phyloP scores from a whole-genome alignment of 2,113 vertebrate genomes.

The Eidolon helvum region DNA sequence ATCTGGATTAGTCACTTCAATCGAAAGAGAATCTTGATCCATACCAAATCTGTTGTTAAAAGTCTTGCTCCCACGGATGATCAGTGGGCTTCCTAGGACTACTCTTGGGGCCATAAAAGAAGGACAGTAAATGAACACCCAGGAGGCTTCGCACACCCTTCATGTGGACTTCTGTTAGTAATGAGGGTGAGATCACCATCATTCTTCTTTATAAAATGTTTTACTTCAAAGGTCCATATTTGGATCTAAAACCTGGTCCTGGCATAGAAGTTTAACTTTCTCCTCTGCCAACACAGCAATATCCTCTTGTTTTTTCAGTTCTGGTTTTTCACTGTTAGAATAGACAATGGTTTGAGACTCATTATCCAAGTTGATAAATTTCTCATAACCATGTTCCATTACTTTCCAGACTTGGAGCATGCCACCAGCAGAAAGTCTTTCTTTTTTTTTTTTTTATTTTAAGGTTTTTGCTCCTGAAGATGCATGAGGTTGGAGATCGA shows the following conservation, averaged over 20 bases:
- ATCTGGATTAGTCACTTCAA: constrained; percentile 82
- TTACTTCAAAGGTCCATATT: constrained; percentile 97
- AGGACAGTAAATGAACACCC: constrained; percentile 73
- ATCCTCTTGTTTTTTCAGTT: constrained; percentile 98
- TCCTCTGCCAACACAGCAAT: constrained; percentile 96
- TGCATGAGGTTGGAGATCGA: constrained; percentile 99
- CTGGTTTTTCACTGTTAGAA: constrained; percentile 95
- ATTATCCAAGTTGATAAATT: constrained; percentile 98
- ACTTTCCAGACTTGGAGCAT: constrained; percentile 99
- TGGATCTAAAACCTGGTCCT: constrained; percentile 99
- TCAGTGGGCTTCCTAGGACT: constrained; percentile 82
- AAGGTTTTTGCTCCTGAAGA: constrained; percentile 99
- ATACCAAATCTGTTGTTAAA: constrained; percentile 73
- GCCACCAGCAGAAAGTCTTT: constrained; percentile 96
- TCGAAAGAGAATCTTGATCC: constrained; percentile 78
- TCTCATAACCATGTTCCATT: constrained; percentile 99
- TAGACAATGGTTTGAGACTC: constrained; percentile 97
- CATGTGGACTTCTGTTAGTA: constrained; percentile 94
- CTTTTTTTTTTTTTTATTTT: constrained; percentile 95
- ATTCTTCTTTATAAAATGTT: constrained; percentile 98
- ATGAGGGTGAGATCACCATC: constrained; percentile 98
- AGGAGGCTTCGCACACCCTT: constrained; percentile 62
- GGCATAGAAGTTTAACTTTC: constrained; percentile 98
- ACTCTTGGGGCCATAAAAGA: constrained; percentile 81
- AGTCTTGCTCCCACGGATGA: constrained; percentile 82